Conservation (phyloP, 2,888 invertebrate species). For the Entomobrya proxima region DNA sequence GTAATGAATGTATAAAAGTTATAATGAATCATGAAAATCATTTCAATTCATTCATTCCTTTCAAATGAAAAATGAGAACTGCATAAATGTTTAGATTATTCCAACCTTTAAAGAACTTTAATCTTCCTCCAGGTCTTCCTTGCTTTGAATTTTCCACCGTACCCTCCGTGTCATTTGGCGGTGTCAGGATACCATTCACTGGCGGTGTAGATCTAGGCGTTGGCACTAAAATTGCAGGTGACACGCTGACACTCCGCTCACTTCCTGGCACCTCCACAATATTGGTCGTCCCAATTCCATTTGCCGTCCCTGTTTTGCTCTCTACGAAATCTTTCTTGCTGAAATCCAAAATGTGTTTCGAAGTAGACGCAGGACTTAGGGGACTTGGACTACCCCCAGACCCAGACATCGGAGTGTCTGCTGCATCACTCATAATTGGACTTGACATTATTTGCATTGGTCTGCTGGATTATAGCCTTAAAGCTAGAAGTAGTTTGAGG, state of each 20-base stretch:
- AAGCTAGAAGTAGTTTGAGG: neutral
- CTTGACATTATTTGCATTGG: conserved; percentile 69
- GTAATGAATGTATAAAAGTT: conserved; percentile 71
- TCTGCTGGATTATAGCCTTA: neutral
- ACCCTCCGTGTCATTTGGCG: conserved; percentile 63
- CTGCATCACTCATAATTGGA: conserved; percentile 67
- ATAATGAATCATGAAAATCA: neutral
- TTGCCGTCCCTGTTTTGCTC: conserved; percentile 6
- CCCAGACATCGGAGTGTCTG: conserved; percentile 65
- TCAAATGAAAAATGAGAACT: neutral
- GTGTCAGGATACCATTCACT: conserved; percentile 67
- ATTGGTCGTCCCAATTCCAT: conserved; percentile 40
- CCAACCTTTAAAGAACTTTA: conserved; percentile 87
- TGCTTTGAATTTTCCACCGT: conserved; percentile 59
- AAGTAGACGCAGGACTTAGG: conserved; percentile 44
- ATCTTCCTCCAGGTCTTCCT: conserved; percentile 82
- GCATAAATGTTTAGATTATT: neutral
- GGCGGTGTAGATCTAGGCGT: conserved; percentile 67
- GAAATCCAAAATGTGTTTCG: conserved; percentile 55
- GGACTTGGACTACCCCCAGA: conserved; percentile 65
- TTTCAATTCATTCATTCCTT: neutral
- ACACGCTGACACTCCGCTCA: conserved; percentile 55
- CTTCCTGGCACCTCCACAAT: conserved; percentile 18
- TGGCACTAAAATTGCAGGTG: conserved; percentile 67
- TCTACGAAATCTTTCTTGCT: conserved; percentile 51